Base-by-base conservation (phyloP, 2,888 invertebrate species). In the Rhagophthalmus giganteus region DNA sequence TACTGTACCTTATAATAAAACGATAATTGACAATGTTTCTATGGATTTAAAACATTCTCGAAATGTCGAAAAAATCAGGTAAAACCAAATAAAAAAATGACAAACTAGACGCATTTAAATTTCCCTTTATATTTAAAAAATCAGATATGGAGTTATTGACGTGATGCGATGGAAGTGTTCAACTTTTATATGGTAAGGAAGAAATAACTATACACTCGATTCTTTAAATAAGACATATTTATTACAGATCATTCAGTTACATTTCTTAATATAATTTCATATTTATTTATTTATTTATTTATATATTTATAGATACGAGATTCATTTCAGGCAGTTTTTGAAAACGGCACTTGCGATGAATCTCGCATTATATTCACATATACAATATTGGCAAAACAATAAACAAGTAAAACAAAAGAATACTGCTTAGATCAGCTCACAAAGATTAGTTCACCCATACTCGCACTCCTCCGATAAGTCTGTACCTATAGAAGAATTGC, bases 191-290 rank as follows among this genome's bases (percentile, higher is more conserved):
- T n/a, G n/a, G n/a, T n/a, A n/a, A n/a, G n/a, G n/a, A n/a, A n/a
- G n/a, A n/a, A n/a, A n/a, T n/a, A n/a, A n/a, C n/a, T n/a, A n/a
- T n/a, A n/a, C n/a, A n/a, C n/a, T n/a, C n/a, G 15, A n/a, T 42
- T 51, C 45, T 39, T 48, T 54, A 49, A 71, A 71, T 70, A 70
- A 71, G 70, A 71, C 70, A 70, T 70, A 69, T 70, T 71, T 71
- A 71, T 71, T 72, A 71, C 71, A 71, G 69, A 69, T 70, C 67
- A 66, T 68, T 71, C 68, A 68, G 67, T 70, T 71, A 72, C 71
- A 72, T 71, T 70, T 69, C 66, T 70, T 71, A 64, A 69, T 69
- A 71, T 71, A 70, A 69, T 70, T 71, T 70, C 64, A 67, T 68
- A 66, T 69, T 69, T 63, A 68, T 69, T 69, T 71, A 71, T 72